These are phyloP conservation scores for Drosophila bocqueti DNA, from an alignment of 1,140 invertebrate genomes.

Conservation along the genomic window DNA sequence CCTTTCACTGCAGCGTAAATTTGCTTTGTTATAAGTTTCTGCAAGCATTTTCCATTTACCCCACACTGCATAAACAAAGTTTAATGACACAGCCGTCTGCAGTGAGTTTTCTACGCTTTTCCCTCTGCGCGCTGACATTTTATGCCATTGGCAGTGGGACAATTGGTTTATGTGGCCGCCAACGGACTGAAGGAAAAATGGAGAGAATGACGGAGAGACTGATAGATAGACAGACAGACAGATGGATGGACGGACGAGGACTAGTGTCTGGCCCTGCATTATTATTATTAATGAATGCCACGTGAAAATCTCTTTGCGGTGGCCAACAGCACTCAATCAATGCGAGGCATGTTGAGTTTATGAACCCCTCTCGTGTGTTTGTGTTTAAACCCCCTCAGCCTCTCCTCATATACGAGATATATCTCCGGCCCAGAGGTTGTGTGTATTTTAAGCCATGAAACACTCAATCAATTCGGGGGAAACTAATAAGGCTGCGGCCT, in stretches of 20 bases:
- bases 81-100: constrained; percentile 75
- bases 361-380: constrained; percentile 10
- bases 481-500: constrained; percentile 32
- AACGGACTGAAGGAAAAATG: constrained; percentile 12
- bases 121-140: constrained; percentile 31
- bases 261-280: constrained; percentile 62
- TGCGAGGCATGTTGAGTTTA: constrained; percentile 40
- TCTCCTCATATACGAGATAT: not conserved
- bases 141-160: constrained; percentile 58
- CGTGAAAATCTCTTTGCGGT: constrained; percentile 77
- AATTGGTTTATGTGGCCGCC: constrained; percentile 52
- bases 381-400: constrained; percentile 22
- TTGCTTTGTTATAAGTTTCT: constrained; percentile 80
- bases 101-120: constrained; percentile 7
- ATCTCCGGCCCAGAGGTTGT: not conserved
- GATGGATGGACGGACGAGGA: not conserved
- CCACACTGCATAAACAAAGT: constrained; percentile 78
- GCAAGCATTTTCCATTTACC: constrained; percentile 76
- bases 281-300: constrained; percentile 82
- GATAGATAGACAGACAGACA: constrained; percentile 21
- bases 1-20: constrained; percentile 43
- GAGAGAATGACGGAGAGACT: constrained; percentile 10
- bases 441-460: constrained; percentile 21
- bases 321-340: constrained; percentile 74
- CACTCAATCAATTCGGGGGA: constrained; percentile 34